Percentiles rank a stretch among this genome's conserved stretches.
These are phyloP conservation scores for Ceraclea dissimilis DNA, from an alignment of 2,888 invertebrate species.

Conservation along the genomic window DNA sequence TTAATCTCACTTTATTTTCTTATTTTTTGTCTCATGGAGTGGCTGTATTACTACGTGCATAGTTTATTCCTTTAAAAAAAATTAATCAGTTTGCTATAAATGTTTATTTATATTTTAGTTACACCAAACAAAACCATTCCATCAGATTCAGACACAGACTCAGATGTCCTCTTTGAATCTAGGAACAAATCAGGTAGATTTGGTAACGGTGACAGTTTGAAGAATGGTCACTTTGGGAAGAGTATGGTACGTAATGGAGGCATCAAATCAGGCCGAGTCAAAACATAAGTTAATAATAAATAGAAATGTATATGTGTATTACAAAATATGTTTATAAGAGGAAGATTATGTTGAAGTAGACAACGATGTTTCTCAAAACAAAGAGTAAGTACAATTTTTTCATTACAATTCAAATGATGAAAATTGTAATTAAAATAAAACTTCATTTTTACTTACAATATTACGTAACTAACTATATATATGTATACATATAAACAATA, in stretches of 20 bases:
- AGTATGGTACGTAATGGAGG: constrained; percentile 54
- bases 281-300: constrained; percentile 37
- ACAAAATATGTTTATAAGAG: constrained; percentile 9
- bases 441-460: no score
- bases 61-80: no score
- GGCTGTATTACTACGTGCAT: no score
- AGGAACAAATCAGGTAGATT: constrained; percentile 47
- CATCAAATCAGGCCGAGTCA: constrained; percentile 44
- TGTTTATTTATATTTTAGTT: constrained; percentile 39
- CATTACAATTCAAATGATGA: no score
- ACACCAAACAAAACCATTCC: constrained; percentile 53
- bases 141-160: constrained; percentile 76
- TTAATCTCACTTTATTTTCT: not conserved
- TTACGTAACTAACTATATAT: no score
- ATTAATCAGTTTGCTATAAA: not conserved
- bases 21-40: not conserved
- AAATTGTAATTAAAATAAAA: no score
- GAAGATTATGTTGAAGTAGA: no score
- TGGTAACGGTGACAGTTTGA: constrained; percentile 38
- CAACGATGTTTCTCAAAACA: not conserved
- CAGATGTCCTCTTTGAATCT: constrained; percentile 76
- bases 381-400: no score
- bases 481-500: no score
- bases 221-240: constrained; percentile 47
- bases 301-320: constrained; percentile 2